Conservation (phyloP, 2,113 vertebrate species). For the Chaetodon auriga region DNA sequence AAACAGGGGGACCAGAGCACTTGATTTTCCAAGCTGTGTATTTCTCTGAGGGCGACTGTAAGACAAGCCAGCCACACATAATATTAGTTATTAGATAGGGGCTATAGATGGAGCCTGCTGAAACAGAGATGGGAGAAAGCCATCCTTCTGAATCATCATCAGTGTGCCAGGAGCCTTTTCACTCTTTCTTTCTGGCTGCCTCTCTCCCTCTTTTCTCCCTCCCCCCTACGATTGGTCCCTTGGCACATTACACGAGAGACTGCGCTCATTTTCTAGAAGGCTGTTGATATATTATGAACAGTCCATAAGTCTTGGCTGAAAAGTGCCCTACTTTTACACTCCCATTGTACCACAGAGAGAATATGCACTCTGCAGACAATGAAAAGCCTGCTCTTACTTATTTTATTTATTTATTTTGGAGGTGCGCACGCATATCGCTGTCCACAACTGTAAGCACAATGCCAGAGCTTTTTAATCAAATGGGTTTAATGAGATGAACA, state of each 20-base stretch:
- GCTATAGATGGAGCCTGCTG: slow-evolving; percentile 47
- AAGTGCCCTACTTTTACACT: slow-evolving; percentile 61
- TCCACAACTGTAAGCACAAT: slow-evolving; percentile 46
- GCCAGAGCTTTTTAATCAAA: slow-evolving; percentile 66
- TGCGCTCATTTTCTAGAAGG: slow-evolving; percentile 70
- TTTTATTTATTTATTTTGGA: background rate
- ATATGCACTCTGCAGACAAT: background rate
- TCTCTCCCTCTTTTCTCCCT: background rate
- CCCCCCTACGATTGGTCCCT: slow-evolving; percentile 25
- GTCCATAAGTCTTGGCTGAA: slow-evolving; percentile 62
- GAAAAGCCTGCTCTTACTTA: background rate
- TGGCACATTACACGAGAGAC: slow-evolving; percentile 61
- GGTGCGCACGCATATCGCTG: background rate
- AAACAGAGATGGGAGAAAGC: slow-evolving; percentile 53
- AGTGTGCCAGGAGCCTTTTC: slow-evolving; percentile 49
- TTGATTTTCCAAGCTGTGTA: slow-evolving; percentile 45
- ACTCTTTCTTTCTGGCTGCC: slow-evolving; percentile 34
- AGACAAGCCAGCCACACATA: slow-evolving; percentile 48
- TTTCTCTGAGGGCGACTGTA: slow-evolving; percentile 64
- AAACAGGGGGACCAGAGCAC: slow-evolving; percentile 31
- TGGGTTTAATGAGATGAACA: slow-evolving; percentile 69
- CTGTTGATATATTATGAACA: slow-evolving; percentile 67
- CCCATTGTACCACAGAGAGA: slow-evolving; percentile 26
- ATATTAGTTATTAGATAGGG: slow-evolving; percentile 58
- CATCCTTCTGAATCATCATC: slow-evolving; percentile 63